Evolutionary conservation across 2,888 invertebrate species (phyloP).

Genomic region (Sisyra terminalis): DNA sequence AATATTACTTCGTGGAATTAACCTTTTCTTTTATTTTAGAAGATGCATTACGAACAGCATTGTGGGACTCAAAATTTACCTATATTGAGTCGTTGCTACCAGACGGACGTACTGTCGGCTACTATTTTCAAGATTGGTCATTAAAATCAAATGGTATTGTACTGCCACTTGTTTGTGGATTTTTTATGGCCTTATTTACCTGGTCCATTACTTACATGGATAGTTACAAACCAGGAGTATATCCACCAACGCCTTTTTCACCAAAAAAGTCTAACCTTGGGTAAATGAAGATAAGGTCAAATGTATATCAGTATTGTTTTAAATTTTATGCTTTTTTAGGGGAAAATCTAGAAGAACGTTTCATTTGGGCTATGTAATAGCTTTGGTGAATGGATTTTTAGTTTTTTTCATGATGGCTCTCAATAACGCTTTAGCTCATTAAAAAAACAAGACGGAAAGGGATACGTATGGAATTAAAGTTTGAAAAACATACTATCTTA

Average conservation of each 20-base stretch:
- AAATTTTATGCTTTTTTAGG: constrained; percentile 18
- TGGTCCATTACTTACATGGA: constrained; percentile 43
- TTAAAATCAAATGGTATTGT: constrained; percentile 22
- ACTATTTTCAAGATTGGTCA: constrained; percentile 21
- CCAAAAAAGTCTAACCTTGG: constrained; percentile 27
- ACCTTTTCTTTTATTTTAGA: neutral
- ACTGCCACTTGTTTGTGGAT: constrained; percentile 28
- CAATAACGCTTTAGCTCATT: neutral
- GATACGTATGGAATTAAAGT: too few relatives aligned
- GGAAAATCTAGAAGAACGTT: constrained; percentile 23
- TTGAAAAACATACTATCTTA: too few relatives aligned
- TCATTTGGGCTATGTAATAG: constrained; percentile 32
- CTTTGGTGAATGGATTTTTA: constrained; percentile 29
- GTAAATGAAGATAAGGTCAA: neutral
- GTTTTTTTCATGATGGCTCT: constrained; percentile 25
- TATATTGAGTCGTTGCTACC: constrained; percentile 19
- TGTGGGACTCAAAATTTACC: constrained; percentile 15
- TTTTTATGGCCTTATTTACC: constrained; percentile 32
- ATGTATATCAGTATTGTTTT: neutral
- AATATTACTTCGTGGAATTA: constrained; percentile 16
- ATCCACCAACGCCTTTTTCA: constrained; percentile 40
- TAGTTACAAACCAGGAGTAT: constrained; percentile 38
- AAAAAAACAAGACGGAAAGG: too few relatives aligned
- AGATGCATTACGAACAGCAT: constrained; percentile 14
- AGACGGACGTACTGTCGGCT: constrained; percentile 22